phyloP scores from a whole-genome alignment of 2,113 vertebrate genomes.

The Desmodus rotundus region DNA sequence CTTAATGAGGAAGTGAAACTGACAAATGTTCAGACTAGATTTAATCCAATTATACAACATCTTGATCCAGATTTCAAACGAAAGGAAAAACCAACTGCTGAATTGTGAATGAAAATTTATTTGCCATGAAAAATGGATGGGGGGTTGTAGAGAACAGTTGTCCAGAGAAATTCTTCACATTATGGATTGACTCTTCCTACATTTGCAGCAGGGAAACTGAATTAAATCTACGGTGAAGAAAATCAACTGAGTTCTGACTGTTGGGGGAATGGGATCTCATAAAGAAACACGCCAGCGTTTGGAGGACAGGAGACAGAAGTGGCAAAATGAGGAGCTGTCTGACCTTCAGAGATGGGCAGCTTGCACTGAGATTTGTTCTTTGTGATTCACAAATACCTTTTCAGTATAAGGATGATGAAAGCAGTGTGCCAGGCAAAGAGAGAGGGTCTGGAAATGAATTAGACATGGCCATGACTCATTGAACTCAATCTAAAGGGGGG shows the following conservation, averaged over 20 bases:
- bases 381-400: neutral
- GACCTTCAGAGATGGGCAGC: neutral
- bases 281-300: neutral
- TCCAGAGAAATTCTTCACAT: conserved; percentile 32
- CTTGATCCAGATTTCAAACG: conserved; percentile 66
- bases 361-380: neutral
- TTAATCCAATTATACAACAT: conserved; percentile 73
- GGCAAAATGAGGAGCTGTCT: neutral
- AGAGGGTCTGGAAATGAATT: neutral
- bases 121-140: conserved; percentile 55
- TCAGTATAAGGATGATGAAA: neutral
- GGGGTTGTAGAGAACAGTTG: neutral
- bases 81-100: conserved; percentile 61
- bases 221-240: conserved; percentile 2
- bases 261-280: neutral
- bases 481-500: neutral
- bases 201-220: neutral
- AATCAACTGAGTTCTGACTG: neutral
- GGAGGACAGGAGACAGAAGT: neutral
- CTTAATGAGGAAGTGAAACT: conserved; percentile 73
- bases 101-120: conserved; percentile 68
- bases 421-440: neutral
- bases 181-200: conserved; percentile 28
- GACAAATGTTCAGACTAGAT: conserved; percentile 73
- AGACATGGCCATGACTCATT: neutral